Percentiles rank a stretch among this genome's conserved stretches.
Evolutionary conservation across 2,797 vertebrate species (phyloP).

Genomic region (Leptatherina wallacei): DNA sequence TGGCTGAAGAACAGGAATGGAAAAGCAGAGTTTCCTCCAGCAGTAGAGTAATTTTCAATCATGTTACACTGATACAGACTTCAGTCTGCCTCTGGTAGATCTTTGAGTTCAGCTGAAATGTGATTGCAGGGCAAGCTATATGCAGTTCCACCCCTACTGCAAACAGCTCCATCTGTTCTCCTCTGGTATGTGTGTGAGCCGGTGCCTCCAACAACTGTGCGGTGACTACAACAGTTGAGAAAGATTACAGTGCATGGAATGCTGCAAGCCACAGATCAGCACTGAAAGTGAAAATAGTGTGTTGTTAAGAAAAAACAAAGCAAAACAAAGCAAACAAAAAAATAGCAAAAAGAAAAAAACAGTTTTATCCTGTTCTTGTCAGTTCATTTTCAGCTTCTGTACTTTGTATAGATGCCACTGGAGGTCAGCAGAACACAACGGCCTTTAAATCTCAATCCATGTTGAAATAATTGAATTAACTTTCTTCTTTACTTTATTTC

Average conservation of each 20-base stretch:
- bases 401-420: constrained; percentile 49
- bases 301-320: background rate
- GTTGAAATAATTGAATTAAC: background rate
- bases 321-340: background rate
- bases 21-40: constrained; percentile 8
- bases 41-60: background rate
- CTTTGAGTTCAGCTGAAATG: background rate
- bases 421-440: constrained; percentile 65
- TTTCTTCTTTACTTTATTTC: background rate
- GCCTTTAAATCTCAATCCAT: background rate
- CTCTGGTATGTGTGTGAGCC: constrained; percentile 36
- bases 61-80: background rate
- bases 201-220: constrained; percentile 42
- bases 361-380: background rate
- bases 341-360: background rate
- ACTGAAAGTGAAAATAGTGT: background rate
- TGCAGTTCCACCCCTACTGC: constrained; percentile 10
- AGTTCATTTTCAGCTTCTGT: constrained; percentile 21
- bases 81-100: background rate
- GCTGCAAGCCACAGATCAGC: background rate
- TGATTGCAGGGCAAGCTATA: background rate
- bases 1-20: constrained; percentile 24
- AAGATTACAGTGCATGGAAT: background rate
- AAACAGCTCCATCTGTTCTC: constrained; percentile 51
- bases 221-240: constrained; percentile 7